Conservation (phyloP, 1,140 invertebrate species). For the Protaetia brevitarsis region DNA sequence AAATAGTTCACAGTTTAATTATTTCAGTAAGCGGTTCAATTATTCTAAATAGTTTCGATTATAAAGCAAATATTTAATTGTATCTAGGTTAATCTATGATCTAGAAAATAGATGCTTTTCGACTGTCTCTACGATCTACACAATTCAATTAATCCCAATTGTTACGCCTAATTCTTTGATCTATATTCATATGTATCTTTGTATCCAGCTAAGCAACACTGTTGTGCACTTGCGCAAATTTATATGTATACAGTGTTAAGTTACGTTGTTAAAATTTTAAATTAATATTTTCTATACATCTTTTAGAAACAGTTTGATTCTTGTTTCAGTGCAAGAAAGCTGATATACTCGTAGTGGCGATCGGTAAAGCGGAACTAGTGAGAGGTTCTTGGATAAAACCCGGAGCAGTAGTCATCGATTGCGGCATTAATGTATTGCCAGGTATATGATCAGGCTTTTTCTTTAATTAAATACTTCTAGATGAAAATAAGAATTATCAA, state of each 20-base stretch:
- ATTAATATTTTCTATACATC: neutral
- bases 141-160: neutral
- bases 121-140: neutral
- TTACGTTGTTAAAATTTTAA: neutral
- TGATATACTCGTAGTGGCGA: conserved; percentile 95
- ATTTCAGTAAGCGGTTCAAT: no score
- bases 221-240: no score
- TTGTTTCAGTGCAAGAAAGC: conserved; percentile 58
- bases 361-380: conserved; percentile 89
- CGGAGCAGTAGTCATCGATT: conserved; percentile 98
- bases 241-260: no score
- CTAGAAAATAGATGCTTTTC: neutral
- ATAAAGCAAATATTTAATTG: no score
- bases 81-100: neutral
- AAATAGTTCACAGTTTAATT: no score
- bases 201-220: no score
- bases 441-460: conserved; percentile 70
- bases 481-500: no score
- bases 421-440: conserved; percentile 93
- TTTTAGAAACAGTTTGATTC: neutral
- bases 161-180: neutral
- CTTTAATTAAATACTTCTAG: conserved; percentile 21
- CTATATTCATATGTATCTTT: no score
- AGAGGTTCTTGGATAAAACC: conserved; percentile 97
- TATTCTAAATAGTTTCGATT: no score